These are phyloP conservation scores for Orius insidiosus DNA, from an alignment of 1,140 invertebrate genomes.

Conservation along the genomic window DNA sequence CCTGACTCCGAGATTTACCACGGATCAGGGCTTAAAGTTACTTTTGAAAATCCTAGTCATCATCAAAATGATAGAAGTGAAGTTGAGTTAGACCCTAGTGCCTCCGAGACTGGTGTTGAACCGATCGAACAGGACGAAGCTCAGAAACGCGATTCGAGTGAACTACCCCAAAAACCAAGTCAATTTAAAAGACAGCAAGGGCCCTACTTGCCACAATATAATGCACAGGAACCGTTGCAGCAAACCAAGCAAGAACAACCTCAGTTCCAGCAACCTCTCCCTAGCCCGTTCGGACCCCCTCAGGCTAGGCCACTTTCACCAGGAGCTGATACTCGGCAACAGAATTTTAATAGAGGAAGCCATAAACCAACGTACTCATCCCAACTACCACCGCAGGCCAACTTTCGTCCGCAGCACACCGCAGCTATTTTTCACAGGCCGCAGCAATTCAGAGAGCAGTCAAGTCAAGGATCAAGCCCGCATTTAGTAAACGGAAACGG, in stretches of 20 bases:
- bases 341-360: neutral
- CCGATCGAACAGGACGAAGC: conserved; percentile 6
- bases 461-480: no score
- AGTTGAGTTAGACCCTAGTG: conserved; percentile 9
- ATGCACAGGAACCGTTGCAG: no score
- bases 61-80: conserved; percentile 11
- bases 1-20: conserved; percentile 68
- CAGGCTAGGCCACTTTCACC: neutral
- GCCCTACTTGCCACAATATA: conserved; percentile 4
- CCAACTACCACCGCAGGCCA: conserved; percentile 20
- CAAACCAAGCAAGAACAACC: conserved; percentile 18
- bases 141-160: conserved; percentile 18
- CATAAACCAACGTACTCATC: neutral
- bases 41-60: conserved; percentile 17
- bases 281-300: conserved; percentile 1
- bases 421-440: conserved; percentile 20
- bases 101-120: conserved; percentile 6
- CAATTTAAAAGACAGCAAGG: conserved; percentile 14
- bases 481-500: neutral
- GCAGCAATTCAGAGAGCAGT: conserved; percentile 2
- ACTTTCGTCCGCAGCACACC: conserved; percentile 24
- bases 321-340: no score
- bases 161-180: conserved; percentile 5
- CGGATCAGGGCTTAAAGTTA: conserved; percentile 21
- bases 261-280: conserved; percentile 22